A percentile compares a stretch with the other conserved stretches of the same genome.
Evolutionary conservation across 2,113 vertebrate genomes (phyloP).

Genomic region (Tragelaphus imberbis): DNA sequence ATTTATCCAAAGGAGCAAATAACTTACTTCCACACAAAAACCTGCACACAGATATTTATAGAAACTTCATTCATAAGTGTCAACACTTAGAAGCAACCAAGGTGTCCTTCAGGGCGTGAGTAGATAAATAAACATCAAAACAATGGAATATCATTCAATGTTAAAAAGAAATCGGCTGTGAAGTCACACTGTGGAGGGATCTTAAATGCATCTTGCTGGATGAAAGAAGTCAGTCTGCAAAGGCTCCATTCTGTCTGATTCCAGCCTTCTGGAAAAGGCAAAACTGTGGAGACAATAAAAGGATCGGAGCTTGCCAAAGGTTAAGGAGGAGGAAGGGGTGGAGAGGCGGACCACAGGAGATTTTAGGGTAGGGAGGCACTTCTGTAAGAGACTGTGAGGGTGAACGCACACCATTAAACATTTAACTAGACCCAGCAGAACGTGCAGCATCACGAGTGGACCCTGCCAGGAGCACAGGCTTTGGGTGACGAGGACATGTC

Average conservation of each 20-base stretch:
- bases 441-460: background rate
- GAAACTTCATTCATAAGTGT: background rate
- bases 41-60: background rate
- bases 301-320: rapidly evolving
- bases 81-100: background rate
- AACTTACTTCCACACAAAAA: background rate
- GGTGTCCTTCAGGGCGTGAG: background rate
- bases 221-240: background rate
- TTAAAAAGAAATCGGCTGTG: background rate
- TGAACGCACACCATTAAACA: background rate
- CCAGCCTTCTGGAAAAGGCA: background rate
- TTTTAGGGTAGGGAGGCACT: background rate
- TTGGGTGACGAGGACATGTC: rapidly evolving
- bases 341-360: rapidly evolving
- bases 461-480: rapidly evolving
- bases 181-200: rapidly evolving
- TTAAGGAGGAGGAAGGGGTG: no score
- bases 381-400: no score
- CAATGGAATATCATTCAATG: background rate
- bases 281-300: background rate
- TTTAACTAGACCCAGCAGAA: background rate
- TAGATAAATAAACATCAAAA: background rate
- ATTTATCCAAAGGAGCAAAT: background rate
- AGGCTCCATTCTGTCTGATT: background rate
- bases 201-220: background rate